Conservation (phyloP, 2,888 invertebrate species). For the Griposia aprilina region DNA sequence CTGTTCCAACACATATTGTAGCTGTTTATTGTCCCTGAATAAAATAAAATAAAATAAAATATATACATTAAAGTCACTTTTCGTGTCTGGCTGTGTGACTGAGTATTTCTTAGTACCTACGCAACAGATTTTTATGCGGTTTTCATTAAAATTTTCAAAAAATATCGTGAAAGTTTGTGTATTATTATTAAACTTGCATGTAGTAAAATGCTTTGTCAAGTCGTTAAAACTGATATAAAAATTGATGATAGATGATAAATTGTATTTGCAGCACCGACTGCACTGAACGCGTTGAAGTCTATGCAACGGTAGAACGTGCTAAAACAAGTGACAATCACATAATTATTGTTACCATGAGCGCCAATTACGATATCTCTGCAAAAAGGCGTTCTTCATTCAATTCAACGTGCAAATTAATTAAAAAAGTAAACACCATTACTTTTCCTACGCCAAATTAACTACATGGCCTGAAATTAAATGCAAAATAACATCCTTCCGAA, state of each 20-base stretch:
- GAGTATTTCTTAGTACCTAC: not conserved
- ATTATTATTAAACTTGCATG: not conserved
- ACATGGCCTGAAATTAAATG: conserved; percentile 62
- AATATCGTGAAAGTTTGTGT: not conserved
- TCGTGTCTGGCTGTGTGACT: not conserved
- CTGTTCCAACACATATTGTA: too few relatives aligned
- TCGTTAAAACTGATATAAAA: rapidly evolving
- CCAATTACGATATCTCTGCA: not conserved
- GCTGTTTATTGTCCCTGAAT: too few relatives aligned
- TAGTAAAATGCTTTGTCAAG: not conserved
- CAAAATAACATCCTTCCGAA: conserved; percentile 69
- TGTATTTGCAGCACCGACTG: not conserved
- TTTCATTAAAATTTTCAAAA: not conserved
- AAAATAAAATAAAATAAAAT: too few relatives aligned
- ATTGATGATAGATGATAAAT: too few relatives aligned
- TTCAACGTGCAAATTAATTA: conserved; percentile 29
- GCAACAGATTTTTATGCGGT: not conserved
- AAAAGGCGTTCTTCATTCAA: not conserved
- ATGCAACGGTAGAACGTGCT: not conserved
- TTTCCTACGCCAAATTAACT: conserved; percentile 63
- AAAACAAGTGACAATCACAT: not conserved
- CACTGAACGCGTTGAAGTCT: conserved; percentile 42
- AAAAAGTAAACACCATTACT: conserved; percentile 49
- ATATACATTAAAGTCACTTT: not conserved
- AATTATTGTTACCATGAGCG: not conserved